These are phyloP conservation scores for Kryphioiulus occultus DNA, from an alignment of 2,888 invertebrate species.

Conservation along the genomic window DNA sequence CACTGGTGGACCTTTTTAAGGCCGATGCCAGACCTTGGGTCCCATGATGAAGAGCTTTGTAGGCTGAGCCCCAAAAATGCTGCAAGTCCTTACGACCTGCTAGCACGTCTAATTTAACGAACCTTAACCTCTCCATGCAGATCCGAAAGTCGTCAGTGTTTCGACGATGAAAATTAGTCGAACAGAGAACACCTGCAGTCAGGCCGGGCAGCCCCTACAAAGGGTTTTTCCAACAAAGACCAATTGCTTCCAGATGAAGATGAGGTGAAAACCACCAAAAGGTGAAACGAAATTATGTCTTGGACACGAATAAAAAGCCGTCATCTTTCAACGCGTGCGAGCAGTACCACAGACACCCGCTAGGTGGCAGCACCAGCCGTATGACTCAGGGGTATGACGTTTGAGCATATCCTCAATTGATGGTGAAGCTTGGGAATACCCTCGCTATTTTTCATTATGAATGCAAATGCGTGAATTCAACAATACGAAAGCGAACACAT, in stretches of 20 bases:
- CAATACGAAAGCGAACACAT: too few species aligned
- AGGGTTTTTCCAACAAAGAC: not conserved
- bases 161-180: not conserved
- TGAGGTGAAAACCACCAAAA: not conserved
- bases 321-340: not conserved
- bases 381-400: not conserved
- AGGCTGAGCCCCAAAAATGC: slow-evolving; percentile 50
- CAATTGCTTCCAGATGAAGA: not conserved
- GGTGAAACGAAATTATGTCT: not conserved
- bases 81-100: slow-evolving; percentile 46
- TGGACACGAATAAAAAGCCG: not conserved
- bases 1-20: slow-evolving; percentile 48
- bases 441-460: too few species aligned
- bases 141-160: not conserved
- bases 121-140: slow-evolving; percentile 45
- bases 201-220: not conserved
- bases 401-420: too few species aligned
- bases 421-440: too few species aligned
- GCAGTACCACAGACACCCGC: slow-evolving; percentile 29
- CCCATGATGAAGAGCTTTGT: slow-evolving; percentile 47
- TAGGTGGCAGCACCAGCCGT: not conserved
- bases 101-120: slow-evolving; percentile 46
- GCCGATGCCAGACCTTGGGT: slow-evolving; percentile 49
- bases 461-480: too few species aligned
- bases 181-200: not conserved